Evolutionary conservation across 2,113 vertebrate genomes (phyloP).

Genomic region (Anoplopoma fimbria): DNA sequence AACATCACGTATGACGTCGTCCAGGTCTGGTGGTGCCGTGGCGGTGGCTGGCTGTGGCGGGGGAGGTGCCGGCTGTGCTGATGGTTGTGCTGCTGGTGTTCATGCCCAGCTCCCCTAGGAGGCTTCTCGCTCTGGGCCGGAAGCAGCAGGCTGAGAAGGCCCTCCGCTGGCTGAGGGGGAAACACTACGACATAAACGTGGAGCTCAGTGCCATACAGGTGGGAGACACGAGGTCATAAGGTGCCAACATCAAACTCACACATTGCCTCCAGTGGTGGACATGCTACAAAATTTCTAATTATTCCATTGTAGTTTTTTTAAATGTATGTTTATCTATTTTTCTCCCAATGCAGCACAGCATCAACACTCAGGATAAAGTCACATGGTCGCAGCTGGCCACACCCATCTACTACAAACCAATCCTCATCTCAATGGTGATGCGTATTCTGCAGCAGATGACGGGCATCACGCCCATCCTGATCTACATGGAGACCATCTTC

Average conservation of each 20-base stretch:
- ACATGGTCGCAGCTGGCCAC: conserved; percentile 84
- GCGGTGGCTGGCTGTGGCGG: conserved; percentile 92
- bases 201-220: conserved; percentile 87
- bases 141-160: conserved; percentile 82
- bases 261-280: background rate
- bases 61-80: conserved; percentile 85
- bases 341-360: conserved; percentile 67
- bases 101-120: conserved; percentile 95
- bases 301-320: background rate
- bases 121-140: conserved; percentile 88
- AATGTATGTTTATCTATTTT: background rate
- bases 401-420: conserved; percentile 87
- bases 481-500: conserved; percentile 94
- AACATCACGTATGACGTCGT: background rate
- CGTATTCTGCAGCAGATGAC: conserved; percentile 96
- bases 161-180: conserved; percentile 89
- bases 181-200: conserved; percentile 71
- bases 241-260: background rate
- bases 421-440: conserved; percentile 89
- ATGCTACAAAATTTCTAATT: background rate
- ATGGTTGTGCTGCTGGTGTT: conserved; percentile 90
- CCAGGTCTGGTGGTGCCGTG: conserved; percentile 89
- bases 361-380: conserved; percentile 68
- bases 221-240: background rate
- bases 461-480: conserved; percentile 91